Percentiles rank a stretch among this genome's conserved stretches.
Conservation (phyloP, 2,797 vertebrate genomes). For the Cynodonichthys magdalenae region DNA sequence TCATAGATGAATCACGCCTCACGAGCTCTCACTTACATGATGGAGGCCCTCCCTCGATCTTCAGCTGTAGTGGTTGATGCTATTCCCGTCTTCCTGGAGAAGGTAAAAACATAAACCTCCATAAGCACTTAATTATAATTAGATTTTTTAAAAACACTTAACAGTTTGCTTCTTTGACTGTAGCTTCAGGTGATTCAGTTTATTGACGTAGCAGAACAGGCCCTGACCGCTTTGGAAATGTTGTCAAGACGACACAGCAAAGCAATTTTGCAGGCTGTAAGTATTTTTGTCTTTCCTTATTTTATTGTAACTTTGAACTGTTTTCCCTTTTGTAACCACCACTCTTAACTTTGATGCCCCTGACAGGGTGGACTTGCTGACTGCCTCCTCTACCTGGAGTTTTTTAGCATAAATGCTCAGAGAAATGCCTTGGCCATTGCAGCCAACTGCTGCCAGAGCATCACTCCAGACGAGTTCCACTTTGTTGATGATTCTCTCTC, state of each 20-base stretch:
- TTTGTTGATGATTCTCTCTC: constrained; percentile 98
- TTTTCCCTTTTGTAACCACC: neutral
- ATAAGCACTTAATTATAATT: constrained; percentile 1
- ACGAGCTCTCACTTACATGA: constrained; percentile 99
- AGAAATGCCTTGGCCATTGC: constrained; percentile 98
- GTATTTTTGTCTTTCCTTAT: constrained; percentile 58
- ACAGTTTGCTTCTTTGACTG: constrained; percentile 36
- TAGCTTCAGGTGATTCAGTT: constrained; percentile 99
- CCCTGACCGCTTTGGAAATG: constrained; percentile 98
- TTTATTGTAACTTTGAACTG: neutral
- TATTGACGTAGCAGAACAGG: constrained; percentile 99
- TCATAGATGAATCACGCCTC: constrained; percentile 98
- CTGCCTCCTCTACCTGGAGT: constrained; percentile 97
- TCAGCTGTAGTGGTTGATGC: constrained; percentile 99
- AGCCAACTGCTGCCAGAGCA: constrained; percentile 99
- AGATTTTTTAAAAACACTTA: constrained; percentile 32
- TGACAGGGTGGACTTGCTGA: constrained; percentile 92
- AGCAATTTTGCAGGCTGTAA: constrained; percentile 98
- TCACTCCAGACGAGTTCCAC: constrained; percentile 98
- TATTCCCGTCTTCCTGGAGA: constrained; percentile 99
- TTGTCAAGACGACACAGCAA: constrained; percentile 98
- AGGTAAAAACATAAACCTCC: constrained; percentile 78
- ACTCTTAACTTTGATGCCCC: constrained; percentile 3
- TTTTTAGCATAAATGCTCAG: constrained; percentile 99
- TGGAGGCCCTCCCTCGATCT: constrained; percentile 98